Conservation (phyloP, 2,888 invertebrate species). For the Drosophila macrothrix region DNA sequence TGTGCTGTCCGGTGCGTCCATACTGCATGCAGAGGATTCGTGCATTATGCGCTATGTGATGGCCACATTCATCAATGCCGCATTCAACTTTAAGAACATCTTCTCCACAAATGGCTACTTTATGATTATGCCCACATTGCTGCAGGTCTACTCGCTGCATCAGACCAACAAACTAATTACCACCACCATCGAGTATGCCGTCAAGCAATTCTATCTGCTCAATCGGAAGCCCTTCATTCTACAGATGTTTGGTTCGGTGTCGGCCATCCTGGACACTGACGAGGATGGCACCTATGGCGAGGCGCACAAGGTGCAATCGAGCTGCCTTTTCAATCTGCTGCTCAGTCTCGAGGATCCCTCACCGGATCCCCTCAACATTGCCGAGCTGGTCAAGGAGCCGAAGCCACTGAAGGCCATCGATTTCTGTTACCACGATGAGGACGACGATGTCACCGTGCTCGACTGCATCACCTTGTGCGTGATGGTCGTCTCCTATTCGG, state of each 20-base stretch:
- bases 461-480: constrained; percentile 99
- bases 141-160: constrained; percentile 98
- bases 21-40: constrained; percentile 98
- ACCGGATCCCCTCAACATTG: constrained; percentile 96
- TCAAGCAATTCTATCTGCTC: constrained; percentile 98
- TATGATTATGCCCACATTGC: constrained; percentile 98
- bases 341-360: constrained; percentile 97
- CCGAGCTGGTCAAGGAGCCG: constrained; percentile 95
- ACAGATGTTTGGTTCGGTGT: constrained; percentile 99
- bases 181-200: constrained; percentile 98
- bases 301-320: constrained; percentile 96
- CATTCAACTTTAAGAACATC: constrained; percentile 99
- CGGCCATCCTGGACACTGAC: constrained; percentile 97
- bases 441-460: constrained; percentile 97
- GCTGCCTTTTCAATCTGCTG: constrained; percentile 95
- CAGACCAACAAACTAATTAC: constrained; percentile 98
- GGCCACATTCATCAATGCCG: constrained; percentile 98
- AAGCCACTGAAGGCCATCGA: constrained; percentile 97
- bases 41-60: constrained; percentile 97
- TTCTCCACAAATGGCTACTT: constrained; percentile 99
- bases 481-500: constrained; percentile 99
- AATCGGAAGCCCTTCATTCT: constrained; percentile 99
- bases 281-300: constrained; percentile 95
- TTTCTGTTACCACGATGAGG: constrained; percentile 99
- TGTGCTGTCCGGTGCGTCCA: constrained; percentile 97